Evolutionary conservation across 2,888 invertebrate species (phyloP), one percentile per base, ranked within the genome.

Genomic region (Acanthosepion esculentum): DNA sequence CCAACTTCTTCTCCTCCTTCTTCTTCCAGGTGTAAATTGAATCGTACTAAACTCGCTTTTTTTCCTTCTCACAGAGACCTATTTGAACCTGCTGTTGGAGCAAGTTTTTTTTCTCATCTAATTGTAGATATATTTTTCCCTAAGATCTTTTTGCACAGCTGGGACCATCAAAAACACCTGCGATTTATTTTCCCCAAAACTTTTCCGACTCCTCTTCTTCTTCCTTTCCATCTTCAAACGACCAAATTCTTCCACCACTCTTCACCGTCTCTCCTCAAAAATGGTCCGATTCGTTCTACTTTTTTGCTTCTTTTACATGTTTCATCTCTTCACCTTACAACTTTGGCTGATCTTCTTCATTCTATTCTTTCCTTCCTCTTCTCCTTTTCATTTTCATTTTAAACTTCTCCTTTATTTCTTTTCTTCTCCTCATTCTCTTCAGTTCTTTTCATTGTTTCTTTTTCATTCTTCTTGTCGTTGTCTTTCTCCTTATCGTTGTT

Each of bases 11-110:
- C 48, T 91, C 29, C 53, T 53, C 53, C 48, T 50, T 23, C 48
- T 48, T 78, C 78, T 94, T 50, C 92, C 92, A 59, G 94, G 78
- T 33, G 53, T 94, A 41, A 95, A 95, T 94, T n/a, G 93, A 59
- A 94, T 64, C n/a, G 91, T 59, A 48, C 91, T 59, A 48, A 95
- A 91, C 92, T 92, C 26, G 48, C 92, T 94, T 48, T 29, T 91
- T 91, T n/a, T 50, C 4, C 4, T 12, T 78, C 29, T 26, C 48
- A n/a, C 7, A 29, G 29, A 29, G 29, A 78, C 78, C 78, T 29
- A 29, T 78, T 78, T 78, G 78, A 78, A 78, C 78, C 78, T 78
- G 78, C 78, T 78, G 78, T 78, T 78, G 78, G 78, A 78, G 78
- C 78, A n/a, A 78, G 8, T n/a, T 78, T 15, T 41, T 41, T n/a